A percentile compares a stretch with the other conserved stretches of the same genome.
Evolutionary conservation across 2,888 invertebrate species (phyloP).

Genomic region (Chloroclystis v-ata): DNA sequence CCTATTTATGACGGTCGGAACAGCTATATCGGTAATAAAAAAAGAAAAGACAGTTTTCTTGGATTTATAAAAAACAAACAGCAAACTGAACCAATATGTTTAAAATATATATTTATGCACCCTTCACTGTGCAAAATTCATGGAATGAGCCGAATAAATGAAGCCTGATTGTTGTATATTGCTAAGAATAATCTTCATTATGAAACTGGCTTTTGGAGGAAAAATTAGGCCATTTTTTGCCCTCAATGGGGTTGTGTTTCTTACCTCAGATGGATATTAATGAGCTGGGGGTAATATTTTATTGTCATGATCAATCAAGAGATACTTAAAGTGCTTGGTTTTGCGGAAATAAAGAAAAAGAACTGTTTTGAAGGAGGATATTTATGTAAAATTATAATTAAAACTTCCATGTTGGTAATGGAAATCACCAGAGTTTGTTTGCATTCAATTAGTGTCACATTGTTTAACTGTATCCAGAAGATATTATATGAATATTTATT

Average conservation of each 20-base stretch:
- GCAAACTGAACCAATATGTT: neutral
- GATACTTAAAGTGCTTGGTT: neutral
- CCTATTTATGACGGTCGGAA: too few relatives aligned
- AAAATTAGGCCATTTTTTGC: slow-evolving; percentile 15
- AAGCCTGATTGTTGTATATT: slow-evolving; percentile 14
- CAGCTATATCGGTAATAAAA: too few relatives aligned
- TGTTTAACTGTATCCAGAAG: too few relatives aligned
- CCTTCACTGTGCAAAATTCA: slow-evolving; percentile 28
- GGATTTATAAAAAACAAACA: neutral
- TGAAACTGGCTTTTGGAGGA: neutral
- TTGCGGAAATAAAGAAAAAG: neutral
- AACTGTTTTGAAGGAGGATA: neutral
- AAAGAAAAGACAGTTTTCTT: too few relatives aligned
- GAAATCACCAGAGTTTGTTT: too few relatives aligned
- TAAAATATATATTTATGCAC: slow-evolving; percentile 25
- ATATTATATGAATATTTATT: too few relatives aligned
- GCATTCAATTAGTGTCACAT: too few relatives aligned
- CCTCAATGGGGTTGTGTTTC: slow-evolving; percentile 1
- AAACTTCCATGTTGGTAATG: too few relatives aligned
- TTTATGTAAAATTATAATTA: too few relatives aligned
- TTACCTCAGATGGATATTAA: slow-evolving; percentile 12
- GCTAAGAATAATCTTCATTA: slow-evolving; percentile 15
- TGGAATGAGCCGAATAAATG: slow-evolving; percentile 15
- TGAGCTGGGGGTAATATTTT: slow-evolving; percentile 1
- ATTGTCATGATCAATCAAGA: neutral